Evolutionary conservation across 2,888 invertebrate species (phyloP).

Genomic region (Auanema sp.): DNA sequence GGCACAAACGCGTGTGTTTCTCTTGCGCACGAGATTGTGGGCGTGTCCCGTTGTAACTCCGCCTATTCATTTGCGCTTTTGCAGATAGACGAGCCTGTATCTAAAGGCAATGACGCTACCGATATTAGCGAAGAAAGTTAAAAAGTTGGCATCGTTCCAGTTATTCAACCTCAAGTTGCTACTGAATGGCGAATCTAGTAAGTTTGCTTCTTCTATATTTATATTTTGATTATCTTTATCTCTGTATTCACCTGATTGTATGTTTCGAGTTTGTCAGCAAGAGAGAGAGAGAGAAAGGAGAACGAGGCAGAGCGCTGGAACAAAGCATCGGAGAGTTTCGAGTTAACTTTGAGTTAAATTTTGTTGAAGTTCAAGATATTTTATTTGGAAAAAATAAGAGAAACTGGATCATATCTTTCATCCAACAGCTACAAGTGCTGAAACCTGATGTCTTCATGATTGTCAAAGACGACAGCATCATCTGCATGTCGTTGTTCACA

Average conservation of each 20-base stretch:
- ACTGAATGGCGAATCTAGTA: slow-evolving; percentile 46
- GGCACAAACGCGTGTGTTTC: neutral
- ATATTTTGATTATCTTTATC: neutral
- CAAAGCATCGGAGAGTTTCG: neutral
- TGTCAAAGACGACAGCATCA: too few relatives aligned
- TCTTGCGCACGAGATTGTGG: too few relatives aligned
- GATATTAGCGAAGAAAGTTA: slow-evolving; percentile 46
- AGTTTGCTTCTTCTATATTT: slow-evolving; percentile 11
- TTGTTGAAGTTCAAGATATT: slow-evolving; percentile 1
- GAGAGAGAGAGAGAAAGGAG: neutral
- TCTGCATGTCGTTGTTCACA: too few relatives aligned
- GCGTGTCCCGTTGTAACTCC: too few relatives aligned
- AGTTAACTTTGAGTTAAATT: slow-evolving; percentile 2
- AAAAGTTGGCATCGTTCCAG: slow-evolving; percentile 38
- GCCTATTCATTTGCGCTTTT: too few relatives aligned
- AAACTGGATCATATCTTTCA: too few relatives aligned
- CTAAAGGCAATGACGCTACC: slow-evolving; percentile 35
- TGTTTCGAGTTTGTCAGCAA: too few relatives aligned
- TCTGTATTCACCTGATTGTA: neutral
- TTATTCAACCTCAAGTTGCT: slow-evolving; percentile 44
- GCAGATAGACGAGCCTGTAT: too few relatives aligned
- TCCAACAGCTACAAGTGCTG: too few relatives aligned
- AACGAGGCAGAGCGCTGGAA: neutral
- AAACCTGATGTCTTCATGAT: too few relatives aligned
- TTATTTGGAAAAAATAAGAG: neutral